Evolutionary conservation across 2,888 invertebrate genomes (phyloP).

Genomic region (Nemotelus nigrinus): DNA sequence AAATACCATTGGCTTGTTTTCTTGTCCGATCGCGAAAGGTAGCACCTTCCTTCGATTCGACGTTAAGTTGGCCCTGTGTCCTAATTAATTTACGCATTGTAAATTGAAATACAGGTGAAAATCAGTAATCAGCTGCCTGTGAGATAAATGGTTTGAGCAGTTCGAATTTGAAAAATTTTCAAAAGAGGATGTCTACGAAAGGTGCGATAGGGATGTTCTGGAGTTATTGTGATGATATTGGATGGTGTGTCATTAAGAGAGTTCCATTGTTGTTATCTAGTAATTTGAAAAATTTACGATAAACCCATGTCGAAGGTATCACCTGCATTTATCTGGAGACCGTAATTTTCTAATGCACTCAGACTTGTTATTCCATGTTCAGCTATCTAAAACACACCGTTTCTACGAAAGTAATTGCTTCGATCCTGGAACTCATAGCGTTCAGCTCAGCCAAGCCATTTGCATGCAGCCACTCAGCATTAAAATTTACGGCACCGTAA

Average conservation of each 20-base stretch:
- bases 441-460: too few relatives aligned
- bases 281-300: too few relatives aligned
- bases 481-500: constrained; percentile 23
- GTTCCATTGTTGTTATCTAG: too few relatives aligned
- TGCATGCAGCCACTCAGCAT: neutral
- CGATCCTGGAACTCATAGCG: too few relatives aligned
- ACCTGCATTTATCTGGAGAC: too few relatives aligned
- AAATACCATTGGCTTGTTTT: neutral
- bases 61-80: constrained; percentile 26
- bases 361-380: too few relatives aligned
- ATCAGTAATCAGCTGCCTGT: constrained; percentile 37
- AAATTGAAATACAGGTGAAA: constrained; percentile 40
- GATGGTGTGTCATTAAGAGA: too few relatives aligned
- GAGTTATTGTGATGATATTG: too few relatives aligned
- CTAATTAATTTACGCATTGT: constrained; percentile 44
- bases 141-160: constrained; percentile 9
- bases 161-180: neutral
- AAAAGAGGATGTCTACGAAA: constrained; percentile 2
- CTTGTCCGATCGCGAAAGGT: constrained; percentile 22
- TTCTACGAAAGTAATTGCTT: too few relatives aligned
- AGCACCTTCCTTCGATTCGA: constrained; percentile 13
- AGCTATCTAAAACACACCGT: too few relatives aligned
- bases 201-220: constrained; percentile 10
- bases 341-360: too few relatives aligned
- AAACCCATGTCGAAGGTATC: too few relatives aligned